These are phyloP conservation scores for Hemichromis elongatus DNA, from an alignment of 2,113 vertebrate species.

Conservation along the genomic window DNA sequence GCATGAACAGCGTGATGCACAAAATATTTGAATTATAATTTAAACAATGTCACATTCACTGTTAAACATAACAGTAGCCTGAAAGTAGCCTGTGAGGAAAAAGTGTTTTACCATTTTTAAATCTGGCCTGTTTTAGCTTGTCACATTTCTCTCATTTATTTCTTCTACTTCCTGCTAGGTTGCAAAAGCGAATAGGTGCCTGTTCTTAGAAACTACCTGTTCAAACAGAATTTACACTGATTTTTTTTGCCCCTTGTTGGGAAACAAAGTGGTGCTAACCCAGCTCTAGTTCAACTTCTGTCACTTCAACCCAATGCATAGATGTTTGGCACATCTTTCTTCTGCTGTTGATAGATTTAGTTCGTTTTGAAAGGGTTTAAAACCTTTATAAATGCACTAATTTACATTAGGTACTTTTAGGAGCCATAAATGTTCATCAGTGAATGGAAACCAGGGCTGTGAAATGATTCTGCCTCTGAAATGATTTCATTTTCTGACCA, in stretches of 20 bases:
- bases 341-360: not conserved
- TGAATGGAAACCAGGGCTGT: not conserved
- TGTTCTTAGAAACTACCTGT: fast-evolving
- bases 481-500: not conserved
- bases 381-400: not conserved
- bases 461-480: not conserved
- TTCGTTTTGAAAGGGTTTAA: not conserved
- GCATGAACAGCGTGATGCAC: not conserved
- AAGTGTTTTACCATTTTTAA: not conserved
- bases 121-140: not conserved
- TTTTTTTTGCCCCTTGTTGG: not conserved
- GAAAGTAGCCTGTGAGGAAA: not conserved
- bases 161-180: not conserved
- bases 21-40: fast-evolving
- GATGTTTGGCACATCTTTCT: not conserved
- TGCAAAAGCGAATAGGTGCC: not conserved
- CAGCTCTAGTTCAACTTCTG: not conserved
- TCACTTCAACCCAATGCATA: not conserved
- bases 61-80: not conserved
- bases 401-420: not conserved
- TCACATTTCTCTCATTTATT: not conserved
- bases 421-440: not conserved
- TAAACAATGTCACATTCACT: not conserved
- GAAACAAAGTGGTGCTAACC: not conserved
- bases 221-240: not conserved